Evolutionary conservation across 2,113 vertebrate species (phyloP), one percentile per base, ranked within the genome.

Genomic region (Aptenodytes patagonicus): DNA sequence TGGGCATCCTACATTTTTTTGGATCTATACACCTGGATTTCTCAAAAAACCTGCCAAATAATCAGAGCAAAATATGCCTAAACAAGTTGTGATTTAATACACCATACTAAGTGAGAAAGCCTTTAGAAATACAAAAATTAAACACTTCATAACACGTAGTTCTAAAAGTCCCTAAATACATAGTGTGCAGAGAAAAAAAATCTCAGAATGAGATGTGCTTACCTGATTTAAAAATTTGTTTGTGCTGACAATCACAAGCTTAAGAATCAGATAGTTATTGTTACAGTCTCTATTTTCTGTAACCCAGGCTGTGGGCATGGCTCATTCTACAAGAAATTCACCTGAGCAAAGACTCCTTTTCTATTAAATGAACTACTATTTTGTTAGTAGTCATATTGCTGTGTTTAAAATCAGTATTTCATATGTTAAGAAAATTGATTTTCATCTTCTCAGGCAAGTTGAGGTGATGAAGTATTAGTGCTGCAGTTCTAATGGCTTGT

Each of bases 51-150:
- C 46, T 85, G 47, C 69, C 83, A 94, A 52, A 68, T 87, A 92
- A 92, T 76, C 44, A 72, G 38, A 68, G 22, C 76, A 84, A 92
- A 93, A 82, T 84, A 9, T 87, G n/a, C 57, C 55, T 36, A 78
- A 60, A 89, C 38, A 93, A 71, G 65, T 36, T 71, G 52, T 80
- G 80, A 70, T 80, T 96, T 92, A 93, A 80, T 83, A 93, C 51
- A 79, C 34, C 47, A 65, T 22, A 92, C n/a, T 49, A 92, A 83
- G 25, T 66, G 82, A 73, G 64, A 90, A 86, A 88, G 54, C 46
- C 71, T 88, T 25, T 44, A 80, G 70, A 83, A 95, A 62, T 66
- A 42, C 29, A 80, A 89, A 90, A 94, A 80, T 70, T 80, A 81
- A 85, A 77, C 54, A 42, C 78, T 88, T 73, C 17, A 26, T 88